Percentiles rank a stretch among this genome's conserved stretches.
Evolutionary conservation across 2,888 invertebrate species (phyloP).

Genomic region (Eugnorisma glareosa): DNA sequence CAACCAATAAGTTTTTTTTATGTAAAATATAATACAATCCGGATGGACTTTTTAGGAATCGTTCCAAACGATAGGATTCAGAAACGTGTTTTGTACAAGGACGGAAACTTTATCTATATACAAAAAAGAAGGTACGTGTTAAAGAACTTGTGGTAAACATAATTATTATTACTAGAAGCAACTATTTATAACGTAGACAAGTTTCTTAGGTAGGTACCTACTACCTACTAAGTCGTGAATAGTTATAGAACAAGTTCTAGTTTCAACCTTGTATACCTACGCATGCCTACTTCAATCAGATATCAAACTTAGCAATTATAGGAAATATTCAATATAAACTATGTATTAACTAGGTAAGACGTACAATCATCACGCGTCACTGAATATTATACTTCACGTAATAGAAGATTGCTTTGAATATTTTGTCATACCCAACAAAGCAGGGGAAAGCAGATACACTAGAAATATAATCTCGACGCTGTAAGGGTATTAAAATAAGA

Average conservation of each 20-base stretch:
- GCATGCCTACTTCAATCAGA: constrained; percentile 23
- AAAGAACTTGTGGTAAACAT: too few species aligned
- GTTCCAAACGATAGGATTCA: too few species aligned
- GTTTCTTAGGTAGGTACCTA: background rate
- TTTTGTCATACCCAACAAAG: constrained; percentile 53
- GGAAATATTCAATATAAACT: constrained; percentile 32
- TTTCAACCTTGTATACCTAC: constrained; percentile 48
- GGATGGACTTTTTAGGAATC: too few species aligned
- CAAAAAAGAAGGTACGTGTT: too few species aligned
- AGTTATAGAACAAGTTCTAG: constrained; percentile 39
- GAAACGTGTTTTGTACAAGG: too few species aligned
- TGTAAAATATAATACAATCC: too few species aligned
- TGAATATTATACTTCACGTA: constrained; percentile 52
- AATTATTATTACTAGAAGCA: background rate
- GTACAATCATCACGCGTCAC: constrained; percentile 46
- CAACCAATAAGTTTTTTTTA: too few species aligned
- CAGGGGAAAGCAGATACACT: constrained; percentile 42
- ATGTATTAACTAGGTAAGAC: constrained; percentile 6
- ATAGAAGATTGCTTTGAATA: constrained; percentile 40
- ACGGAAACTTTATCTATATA: too few species aligned
- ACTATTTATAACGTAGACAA: background rate
- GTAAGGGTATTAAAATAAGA: background rate
- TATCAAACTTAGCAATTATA: constrained; percentile 22
- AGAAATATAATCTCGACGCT: constrained; percentile 23
- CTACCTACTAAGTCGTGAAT: background rate